Evolutionary conservation across 2,797 vertebrate genomes (phyloP).

Genomic region (Macroramphosus scolopax): DNA sequence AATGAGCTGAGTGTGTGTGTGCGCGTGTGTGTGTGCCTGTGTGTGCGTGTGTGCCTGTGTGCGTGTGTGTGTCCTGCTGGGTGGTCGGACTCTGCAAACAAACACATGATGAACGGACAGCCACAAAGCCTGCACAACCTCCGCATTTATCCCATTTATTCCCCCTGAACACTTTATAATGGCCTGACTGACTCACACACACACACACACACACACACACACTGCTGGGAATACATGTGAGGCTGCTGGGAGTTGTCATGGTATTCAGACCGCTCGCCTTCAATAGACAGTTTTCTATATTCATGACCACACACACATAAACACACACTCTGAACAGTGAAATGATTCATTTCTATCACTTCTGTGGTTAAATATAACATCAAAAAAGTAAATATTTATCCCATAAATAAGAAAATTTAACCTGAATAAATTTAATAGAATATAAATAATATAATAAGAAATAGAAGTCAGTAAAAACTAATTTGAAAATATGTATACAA

Average conservation of each 20-base stretch:
- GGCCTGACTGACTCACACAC: constrained; percentile 75
- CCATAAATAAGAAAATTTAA: too few relatives aligned
- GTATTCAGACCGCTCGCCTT: constrained; percentile 82
- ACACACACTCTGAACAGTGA: too few relatives aligned
- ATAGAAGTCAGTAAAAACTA: too few relatives aligned
- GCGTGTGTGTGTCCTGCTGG: constrained; percentile 81
- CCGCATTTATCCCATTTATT: constrained; percentile 79
- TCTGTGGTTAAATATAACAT: too few relatives aligned
- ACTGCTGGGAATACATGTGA: constrained; percentile 91
- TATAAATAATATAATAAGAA: too few relatives aligned
- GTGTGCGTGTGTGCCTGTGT: constrained; percentile 35
- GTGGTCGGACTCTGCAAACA: constrained; percentile 95
- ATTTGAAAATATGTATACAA: too few relatives aligned
- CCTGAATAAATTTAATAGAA: too few relatives aligned
- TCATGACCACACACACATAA: constrained; percentile 74
- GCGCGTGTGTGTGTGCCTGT: constrained; percentile 32
- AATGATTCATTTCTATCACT: too few relatives aligned
- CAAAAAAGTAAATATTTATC: too few relatives aligned
- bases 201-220: constrained; percentile 41
- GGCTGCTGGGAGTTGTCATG: constrained; percentile 96
- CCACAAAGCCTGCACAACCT: constrained; percentile 50
- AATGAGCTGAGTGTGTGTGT: too few relatives aligned
- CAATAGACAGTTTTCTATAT: constrained; percentile 92
- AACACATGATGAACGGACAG: constrained; percentile 49
- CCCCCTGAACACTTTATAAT: constrained; percentile 81